These are phyloP conservation scores for Aptenodytes forsteri DNA, from an alignment of 2,113 vertebrate genomes.

Conservation along the genomic window DNA sequence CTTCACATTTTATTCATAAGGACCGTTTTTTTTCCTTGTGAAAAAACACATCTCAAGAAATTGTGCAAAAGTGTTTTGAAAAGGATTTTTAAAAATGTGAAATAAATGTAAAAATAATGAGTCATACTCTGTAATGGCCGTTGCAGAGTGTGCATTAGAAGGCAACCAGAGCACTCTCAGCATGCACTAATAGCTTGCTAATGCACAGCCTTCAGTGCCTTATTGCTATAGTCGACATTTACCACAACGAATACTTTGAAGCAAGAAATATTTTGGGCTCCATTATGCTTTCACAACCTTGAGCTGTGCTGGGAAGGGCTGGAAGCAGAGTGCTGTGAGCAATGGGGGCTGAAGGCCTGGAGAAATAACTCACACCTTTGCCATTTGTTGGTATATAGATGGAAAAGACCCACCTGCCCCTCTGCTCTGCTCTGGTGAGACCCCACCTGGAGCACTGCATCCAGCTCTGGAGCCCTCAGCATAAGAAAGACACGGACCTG, in stretches of 20 bases:
- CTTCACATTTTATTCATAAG: not conserved
- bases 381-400: not conserved
- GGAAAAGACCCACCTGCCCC: not conserved
- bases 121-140: constrained; percentile 47
- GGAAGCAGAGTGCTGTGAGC: not conserved
- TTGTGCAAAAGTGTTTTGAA: constrained; percentile 39
- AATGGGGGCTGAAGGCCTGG: not conserved
- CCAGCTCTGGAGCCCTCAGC: no score
- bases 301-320: constrained; percentile 31
- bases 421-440: no score
- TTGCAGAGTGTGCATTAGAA: constrained; percentile 53
- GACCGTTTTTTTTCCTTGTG: not conserved
- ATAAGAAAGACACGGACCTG: no score
- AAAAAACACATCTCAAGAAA: constrained; percentile 12
- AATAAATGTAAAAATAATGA: constrained; percentile 67
- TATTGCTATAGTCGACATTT: constrained; percentile 59
- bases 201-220: constrained; percentile 49
- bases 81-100: constrained; percentile 56
- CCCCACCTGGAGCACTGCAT: no score
- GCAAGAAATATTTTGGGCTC: constrained; percentile 60
- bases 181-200: constrained; percentile 55
- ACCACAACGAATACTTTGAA: constrained; percentile 47
- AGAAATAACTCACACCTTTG: not conserved
- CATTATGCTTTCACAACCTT: constrained; percentile 57
- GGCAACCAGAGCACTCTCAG: constrained; percentile 59